Percentiles rank a stretch among this genome's conserved stretches.
Evolutionary conservation across 1,140 invertebrate species (phyloP).

Genomic region (Pseudomyrmex gracilis): DNA sequence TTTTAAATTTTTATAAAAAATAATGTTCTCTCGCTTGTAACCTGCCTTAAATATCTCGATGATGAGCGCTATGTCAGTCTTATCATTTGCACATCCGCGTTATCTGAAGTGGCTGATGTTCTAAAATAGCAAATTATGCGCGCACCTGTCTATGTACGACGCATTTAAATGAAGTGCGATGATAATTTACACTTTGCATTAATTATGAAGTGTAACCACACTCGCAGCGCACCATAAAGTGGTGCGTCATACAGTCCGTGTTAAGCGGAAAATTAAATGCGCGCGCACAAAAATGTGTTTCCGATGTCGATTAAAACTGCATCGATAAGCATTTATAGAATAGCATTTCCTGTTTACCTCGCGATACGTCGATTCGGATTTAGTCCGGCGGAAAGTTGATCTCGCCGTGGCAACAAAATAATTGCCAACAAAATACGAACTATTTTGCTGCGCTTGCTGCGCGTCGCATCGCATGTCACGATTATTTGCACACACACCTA

Average conservation of each 20-base stretch:
- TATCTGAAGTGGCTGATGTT: neutral
- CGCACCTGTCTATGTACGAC: neutral
- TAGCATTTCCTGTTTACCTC: conserved; percentile 50
- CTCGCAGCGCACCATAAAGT: neutral
- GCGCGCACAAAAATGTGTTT: neutral
- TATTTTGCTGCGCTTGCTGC: conserved; percentile 23
- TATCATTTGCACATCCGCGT: neutral
- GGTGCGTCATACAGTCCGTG: neutral
- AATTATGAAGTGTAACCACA: neutral
- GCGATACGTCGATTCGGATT: conserved; percentile 1
- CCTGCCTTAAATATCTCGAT: no score
- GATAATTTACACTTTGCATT: conserved; percentile 9
- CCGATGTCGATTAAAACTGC: neutral
- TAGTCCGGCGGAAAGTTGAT: conserved; percentile 44
- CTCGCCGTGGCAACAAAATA: conserved; percentile 16
- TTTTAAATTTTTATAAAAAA: no score
- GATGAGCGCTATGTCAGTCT: no score
- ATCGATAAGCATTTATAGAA: conserved; percentile 47
- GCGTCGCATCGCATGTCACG: neutral
- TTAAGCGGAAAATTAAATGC: conserved; percentile 32
- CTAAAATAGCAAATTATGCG: neutral
- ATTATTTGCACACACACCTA: conserved; percentile 20
- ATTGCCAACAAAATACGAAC: conserved; percentile 14
- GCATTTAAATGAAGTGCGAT: conserved; percentile 4
- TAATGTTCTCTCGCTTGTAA: no score